phyloP scores from a whole-genome alignment of 2,888 invertebrate genomes.

The Autographa pulchrina region DNA sequence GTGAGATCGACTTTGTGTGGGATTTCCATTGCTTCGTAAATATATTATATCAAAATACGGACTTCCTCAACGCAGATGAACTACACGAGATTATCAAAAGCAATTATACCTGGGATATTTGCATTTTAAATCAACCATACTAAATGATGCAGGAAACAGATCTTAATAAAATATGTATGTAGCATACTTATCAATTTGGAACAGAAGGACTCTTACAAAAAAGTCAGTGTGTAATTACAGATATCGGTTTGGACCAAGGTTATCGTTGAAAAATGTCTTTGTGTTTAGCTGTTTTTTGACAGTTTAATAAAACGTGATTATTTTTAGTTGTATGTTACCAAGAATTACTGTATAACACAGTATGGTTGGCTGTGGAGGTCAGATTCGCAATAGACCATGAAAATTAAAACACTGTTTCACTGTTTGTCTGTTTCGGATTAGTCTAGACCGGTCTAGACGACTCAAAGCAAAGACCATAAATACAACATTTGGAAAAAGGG shows the following conservation, averaged over 20 bases:
- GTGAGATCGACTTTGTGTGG: background rate
- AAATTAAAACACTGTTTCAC: background rate
- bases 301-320: constrained; percentile 30
- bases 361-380: background rate
- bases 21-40: constrained; percentile 1
- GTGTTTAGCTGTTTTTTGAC: constrained; percentile 27
- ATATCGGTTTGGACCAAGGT: constrained; percentile 34
- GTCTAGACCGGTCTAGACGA: background rate
- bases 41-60: background rate
- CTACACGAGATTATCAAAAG: background rate
- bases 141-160: constrained; percentile 32
- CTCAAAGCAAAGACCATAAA: background rate
- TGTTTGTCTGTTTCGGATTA: background rate
- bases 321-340: constrained; percentile 9
- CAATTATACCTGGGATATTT: background rate
- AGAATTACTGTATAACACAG: background rate
- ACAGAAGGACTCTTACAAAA: constrained; percentile 25
- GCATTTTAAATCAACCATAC: constrained; percentile 4
- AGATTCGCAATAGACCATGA: background rate
- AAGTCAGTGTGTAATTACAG: constrained; percentile 10
- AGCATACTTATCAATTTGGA: constrained; percentile 16
- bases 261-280: constrained; percentile 31
- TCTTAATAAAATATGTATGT: constrained; percentile 19
- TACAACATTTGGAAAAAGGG: background rate
- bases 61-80: constrained; percentile 5